Evolutionary conservation across 2,888 invertebrate genomes (phyloP).

Genomic region (Limnephilus marmoratus): DNA sequence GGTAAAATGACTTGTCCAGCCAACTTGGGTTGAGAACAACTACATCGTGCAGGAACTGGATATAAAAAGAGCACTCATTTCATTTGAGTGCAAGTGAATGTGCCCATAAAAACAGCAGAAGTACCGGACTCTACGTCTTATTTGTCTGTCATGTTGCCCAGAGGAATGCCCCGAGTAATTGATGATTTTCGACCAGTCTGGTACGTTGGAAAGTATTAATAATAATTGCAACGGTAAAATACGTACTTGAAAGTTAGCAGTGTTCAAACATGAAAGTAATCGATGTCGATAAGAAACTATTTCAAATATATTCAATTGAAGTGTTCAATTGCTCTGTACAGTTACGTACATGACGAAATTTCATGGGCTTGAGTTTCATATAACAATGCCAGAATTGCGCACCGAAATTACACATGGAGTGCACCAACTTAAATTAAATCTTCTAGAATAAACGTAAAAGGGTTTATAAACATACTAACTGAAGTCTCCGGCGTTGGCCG

Average conservation of each 20-base stretch:
- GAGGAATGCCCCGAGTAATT: conserved; percentile 21
- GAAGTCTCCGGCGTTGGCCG: no score
- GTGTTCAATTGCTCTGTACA: neutral
- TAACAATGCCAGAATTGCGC: no score
- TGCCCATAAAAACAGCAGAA: neutral
- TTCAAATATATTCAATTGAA: neutral
- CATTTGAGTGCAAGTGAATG: conserved; percentile 14
- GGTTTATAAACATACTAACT: no score
- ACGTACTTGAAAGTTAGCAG: neutral
- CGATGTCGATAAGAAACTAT: neutral
- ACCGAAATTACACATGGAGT: no score
- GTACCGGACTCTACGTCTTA: neutral
- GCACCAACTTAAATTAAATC: no score
- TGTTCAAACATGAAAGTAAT: neutral
- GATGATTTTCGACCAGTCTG: conserved; percentile 12
- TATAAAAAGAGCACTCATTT: conserved; percentile 5
- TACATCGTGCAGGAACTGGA: neutral
- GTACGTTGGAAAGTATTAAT: conserved; percentile 25
- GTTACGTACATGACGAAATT: neutral
- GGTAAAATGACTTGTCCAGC: neutral
- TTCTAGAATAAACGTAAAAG: no score
- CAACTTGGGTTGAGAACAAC: neutral
- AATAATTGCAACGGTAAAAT: neutral
- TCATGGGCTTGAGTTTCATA: no score
- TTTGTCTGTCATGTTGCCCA: neutral